Conservation (phyloP, 2,797 vertebrate genomes). For the Tiaroga cobitis region DNA sequence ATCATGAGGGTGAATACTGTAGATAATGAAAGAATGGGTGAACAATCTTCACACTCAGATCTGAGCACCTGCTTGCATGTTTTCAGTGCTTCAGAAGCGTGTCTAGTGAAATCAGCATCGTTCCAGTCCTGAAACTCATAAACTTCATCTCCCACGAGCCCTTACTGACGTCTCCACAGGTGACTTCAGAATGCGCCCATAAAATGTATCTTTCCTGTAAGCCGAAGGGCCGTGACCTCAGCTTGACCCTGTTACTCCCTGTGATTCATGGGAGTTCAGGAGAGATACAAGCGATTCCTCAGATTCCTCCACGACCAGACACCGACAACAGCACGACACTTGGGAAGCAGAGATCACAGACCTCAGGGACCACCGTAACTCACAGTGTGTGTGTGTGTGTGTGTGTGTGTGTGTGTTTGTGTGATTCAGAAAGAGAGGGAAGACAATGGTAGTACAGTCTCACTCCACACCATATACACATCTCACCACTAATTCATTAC, state of each 20-base stretch:
- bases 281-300: constrained; percentile 49
- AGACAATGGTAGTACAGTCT: constrained; percentile 46
- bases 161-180: constrained; percentile 52
- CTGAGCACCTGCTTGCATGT: not conserved
- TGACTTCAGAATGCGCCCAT: constrained; percentile 45
- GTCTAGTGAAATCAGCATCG: not conserved
- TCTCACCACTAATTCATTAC: not conserved
- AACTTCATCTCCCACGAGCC: constrained; percentile 52
- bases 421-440: not conserved
- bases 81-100: not conserved
- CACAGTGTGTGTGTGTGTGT: constrained; percentile 34
- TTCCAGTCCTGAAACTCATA: not conserved
- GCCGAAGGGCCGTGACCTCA: constrained; percentile 44
- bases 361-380: constrained; percentile 49
- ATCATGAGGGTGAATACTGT: not conserved
- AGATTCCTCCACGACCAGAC: constrained; percentile 49
- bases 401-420: constrained; percentile 30
- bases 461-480: not conserved
- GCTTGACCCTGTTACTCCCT: constrained; percentile 14
- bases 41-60: not conserved
- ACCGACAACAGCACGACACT: constrained; percentile 39
- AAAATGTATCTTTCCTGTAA: constrained; percentile 58
- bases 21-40: not conserved
- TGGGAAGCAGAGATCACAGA: constrained; percentile 50
- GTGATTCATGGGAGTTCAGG: constrained; percentile 56